phyloP scores from a whole-genome alignment of 30 jellyfish, hydroid and myxozoan species.

The Chrysaora quinquecirrha region DNA sequence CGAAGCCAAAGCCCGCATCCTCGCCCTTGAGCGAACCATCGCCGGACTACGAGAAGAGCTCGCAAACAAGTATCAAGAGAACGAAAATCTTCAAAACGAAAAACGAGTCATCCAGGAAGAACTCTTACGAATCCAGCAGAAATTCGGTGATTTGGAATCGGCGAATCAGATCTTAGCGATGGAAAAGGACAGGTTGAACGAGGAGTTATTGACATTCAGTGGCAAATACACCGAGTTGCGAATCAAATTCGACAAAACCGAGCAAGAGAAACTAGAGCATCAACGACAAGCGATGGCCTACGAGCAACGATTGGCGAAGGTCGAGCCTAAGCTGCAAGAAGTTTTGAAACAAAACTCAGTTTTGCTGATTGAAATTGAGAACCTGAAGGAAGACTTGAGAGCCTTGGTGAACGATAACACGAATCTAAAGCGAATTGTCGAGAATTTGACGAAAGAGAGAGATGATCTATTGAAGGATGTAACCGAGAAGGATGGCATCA shows the following conservation, averaged over 20 bases:
- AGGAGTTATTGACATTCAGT: slow-evolving; percentile 91
- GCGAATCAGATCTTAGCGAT: slow-evolving; percentile 90
- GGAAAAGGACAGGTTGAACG: slow-evolving; percentile 94
- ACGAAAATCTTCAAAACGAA: slow-evolving; percentile 74
- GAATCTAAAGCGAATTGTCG: slow-evolving; percentile 56
- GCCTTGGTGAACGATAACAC: slow-evolving; percentile 79
- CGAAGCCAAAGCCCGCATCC: slow-evolving; percentile 90
- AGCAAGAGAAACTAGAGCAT: slow-evolving; percentile 87
- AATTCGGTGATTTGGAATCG: slow-evolving; percentile 93
- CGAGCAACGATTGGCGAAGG: slow-evolving; percentile 93
- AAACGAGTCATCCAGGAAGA: slow-evolving; percentile 92
- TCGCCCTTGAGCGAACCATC: slow-evolving; percentile 77
- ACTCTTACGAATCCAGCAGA: slow-evolving; percentile 87
- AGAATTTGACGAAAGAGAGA: slow-evolving; percentile 59
- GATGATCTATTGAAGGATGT: slow-evolving; percentile 77
- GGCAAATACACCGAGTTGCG: slow-evolving; percentile 93
- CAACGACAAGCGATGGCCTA: slow-evolving; percentile 97
- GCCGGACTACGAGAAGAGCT: slow-evolving; percentile 87
- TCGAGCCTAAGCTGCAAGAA: slow-evolving; percentile 96
- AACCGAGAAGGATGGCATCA: slow-evolving; percentile 80
- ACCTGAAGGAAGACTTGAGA: slow-evolving; percentile 87
- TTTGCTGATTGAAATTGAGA: slow-evolving; percentile 81
- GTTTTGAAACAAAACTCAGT: slow-evolving; percentile 86
- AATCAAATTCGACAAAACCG: slow-evolving; percentile 90
- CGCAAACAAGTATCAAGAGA: slow-evolving; percentile 81